phyloP scores from a whole-genome alignment of 1,140 invertebrate species.

The Eumeta japonica region DNA sequence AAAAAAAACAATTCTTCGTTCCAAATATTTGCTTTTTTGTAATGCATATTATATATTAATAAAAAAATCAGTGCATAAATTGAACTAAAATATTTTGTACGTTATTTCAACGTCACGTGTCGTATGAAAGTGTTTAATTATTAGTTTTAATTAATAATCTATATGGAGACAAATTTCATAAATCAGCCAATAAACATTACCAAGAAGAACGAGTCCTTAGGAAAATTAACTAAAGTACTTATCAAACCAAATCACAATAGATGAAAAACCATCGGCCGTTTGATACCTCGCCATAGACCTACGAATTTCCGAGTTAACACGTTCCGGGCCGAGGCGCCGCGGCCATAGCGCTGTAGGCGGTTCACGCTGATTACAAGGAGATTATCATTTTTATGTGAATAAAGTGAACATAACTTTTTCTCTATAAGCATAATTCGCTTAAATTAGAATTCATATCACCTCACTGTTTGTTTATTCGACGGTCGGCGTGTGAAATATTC shows the following conservation, averaged over 20 bases:
- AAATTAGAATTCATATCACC: slow-evolving; percentile 25
- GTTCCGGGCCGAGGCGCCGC: slow-evolving; percentile 31
- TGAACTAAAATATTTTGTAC: too few relatives aligned
- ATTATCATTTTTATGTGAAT: slow-evolving; percentile 29
- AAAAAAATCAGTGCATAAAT: too few relatives aligned
- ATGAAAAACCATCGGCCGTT: slow-evolving; percentile 42
- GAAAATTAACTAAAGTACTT: slow-evolving; percentile 30
- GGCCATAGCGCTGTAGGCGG: too few relatives aligned
- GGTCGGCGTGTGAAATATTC: slow-evolving; percentile 32
- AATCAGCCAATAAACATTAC: slow-evolving; percentile 5
- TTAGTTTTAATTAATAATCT: too few relatives aligned
- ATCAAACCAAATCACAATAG: slow-evolving; percentile 51
- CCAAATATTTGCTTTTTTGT: too few relatives aligned
- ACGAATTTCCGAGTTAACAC: slow-evolving; percentile 15
- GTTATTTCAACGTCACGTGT: too few relatives aligned
- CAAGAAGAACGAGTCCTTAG: slow-evolving; percentile 4
- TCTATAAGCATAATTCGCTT: slow-evolving; percentile 38
- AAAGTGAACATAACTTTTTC: slow-evolving; percentile 29
- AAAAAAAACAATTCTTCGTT: too few relatives aligned
- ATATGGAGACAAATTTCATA: too few relatives aligned
- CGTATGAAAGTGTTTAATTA: too few relatives aligned
- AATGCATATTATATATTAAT: too few relatives aligned
- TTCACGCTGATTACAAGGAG: slow-evolving; percentile 37
- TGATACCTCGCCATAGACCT: slow-evolving; percentile 5
- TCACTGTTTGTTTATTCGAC: slow-evolving; percentile 36